Base-by-base conservation (phyloP, 2,113 vertebrate species). In the Sebastes schlegelii region DNA sequence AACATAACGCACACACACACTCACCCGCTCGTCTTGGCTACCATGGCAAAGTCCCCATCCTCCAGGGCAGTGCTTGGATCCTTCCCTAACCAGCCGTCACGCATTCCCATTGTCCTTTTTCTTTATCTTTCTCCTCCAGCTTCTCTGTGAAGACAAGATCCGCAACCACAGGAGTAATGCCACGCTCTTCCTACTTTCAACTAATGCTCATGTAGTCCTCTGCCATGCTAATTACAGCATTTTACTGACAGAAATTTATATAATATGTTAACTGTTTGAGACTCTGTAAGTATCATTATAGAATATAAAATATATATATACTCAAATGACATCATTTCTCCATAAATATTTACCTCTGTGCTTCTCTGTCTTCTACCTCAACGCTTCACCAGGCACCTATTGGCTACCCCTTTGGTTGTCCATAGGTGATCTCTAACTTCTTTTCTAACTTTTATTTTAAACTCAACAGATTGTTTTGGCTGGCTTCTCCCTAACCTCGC, bases 341-440 rank as follows among this genome's bases (percentile, higher is more conserved):
- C 73, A 70, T 67, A 46, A 73, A 34, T 84, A 65, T 40, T 86
- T 88, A 42, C 68, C 46, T 87, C 40, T 90, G 82, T 88, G 78
- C 83, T 92, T 88, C 74, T 91, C 74, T 90, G 77, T 90, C 77
- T 90, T 82, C 66, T 85, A 45, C 57, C 77, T 74, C 74, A 82
- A 46, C 43, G 58, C 90, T 92, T 92, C 76, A 85, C 71, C 81
- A 84, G 89, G 86, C 94, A 93, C 92, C 93, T 94, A 92, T 90
- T 92, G 85, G 86, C 83, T 55, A 42, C 80, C 79, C 49, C 42
- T 74, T 40, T 60, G 86, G 71, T 81, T 83, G 88, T 86, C 86
- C 91, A 94, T 95, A 95, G 94, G 93, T 95, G 94, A 87, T 91
- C 88, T 77, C 88, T 80, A 91, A 90, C 87, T 82, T 86, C 72